phyloP scores from a whole-genome alignment of 2,113 vertebrate genomes.

The Pomatostomus ruficeps region DNA sequence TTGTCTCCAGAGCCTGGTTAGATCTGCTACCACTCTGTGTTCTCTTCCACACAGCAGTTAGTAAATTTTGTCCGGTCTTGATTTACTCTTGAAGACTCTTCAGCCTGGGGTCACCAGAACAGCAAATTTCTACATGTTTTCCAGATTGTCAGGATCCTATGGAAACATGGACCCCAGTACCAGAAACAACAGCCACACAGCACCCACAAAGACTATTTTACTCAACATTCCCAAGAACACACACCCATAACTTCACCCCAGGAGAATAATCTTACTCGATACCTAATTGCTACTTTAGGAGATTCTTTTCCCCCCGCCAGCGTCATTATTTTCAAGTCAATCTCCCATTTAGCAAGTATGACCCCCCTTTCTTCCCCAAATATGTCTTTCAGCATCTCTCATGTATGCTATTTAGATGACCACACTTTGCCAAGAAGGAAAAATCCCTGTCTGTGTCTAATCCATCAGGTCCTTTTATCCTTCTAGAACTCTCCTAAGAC shows the following conservation, averaged over 20 bases:
- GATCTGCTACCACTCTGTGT: background rate
- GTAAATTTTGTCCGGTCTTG: background rate
- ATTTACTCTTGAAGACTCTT: background rate
- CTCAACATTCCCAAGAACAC: background rate
- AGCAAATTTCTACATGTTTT: background rate
- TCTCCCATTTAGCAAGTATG: background rate
- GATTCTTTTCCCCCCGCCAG: rapidly evolving
- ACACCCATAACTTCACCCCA: background rate
- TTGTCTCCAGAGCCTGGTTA: background rate
- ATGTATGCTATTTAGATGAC: background rate
- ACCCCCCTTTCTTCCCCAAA: background rate
- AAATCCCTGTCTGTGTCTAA: background rate
- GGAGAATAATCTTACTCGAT: background rate
- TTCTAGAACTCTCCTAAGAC: background rate
- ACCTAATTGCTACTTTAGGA: background rate
- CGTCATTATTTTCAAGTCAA: background rate
- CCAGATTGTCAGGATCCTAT: background rate
- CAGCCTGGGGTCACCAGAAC: background rate
- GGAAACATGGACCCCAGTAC: background rate
- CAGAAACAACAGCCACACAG: background rate
- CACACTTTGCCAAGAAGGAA: background rate
- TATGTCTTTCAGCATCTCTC: background rate
- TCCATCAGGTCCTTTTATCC: background rate
- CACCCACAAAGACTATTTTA: background rate
- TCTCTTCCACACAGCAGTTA: background rate